Conservation (phyloP, 2,113 vertebrate species). For the Pelvicachromis taeniatus region DNA sequence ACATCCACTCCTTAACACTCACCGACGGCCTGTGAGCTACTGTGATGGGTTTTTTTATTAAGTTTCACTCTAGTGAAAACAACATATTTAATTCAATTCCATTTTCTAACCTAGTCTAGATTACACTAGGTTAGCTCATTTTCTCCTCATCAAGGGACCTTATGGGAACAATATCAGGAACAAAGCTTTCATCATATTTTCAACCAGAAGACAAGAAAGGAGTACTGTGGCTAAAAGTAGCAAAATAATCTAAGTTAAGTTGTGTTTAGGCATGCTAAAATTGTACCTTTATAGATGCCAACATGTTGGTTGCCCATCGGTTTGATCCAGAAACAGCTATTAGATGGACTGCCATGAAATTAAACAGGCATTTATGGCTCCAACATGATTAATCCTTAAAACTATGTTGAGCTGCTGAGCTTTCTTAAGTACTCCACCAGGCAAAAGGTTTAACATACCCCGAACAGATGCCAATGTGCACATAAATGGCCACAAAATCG, state of each 20-base stretch:
- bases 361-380: background rate
- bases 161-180: background rate
- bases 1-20: slow-evolving; percentile 28
- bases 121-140: slow-evolving; percentile 30
- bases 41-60: slow-evolving; percentile 55
- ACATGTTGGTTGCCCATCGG: background rate
- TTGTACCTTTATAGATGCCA: background rate
- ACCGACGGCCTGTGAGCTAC: slow-evolving; percentile 22
- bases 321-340: background rate
- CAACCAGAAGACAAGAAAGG: background rate
- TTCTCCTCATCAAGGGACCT: background rate
- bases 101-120: slow-evolving; percentile 35
- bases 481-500: background rate
- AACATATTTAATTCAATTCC: slow-evolving; percentile 42
- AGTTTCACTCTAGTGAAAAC: slow-evolving; percentile 47
- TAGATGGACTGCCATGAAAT: background rate
- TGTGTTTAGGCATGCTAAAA: background rate
- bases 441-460: background rate
- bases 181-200: background rate
- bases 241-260: background rate
- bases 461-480: background rate
- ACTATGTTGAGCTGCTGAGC: background rate
- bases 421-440: background rate
- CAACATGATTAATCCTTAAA: background rate
- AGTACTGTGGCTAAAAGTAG: background rate